phyloP scores from a whole-genome alignment of 2,113 vertebrate genomes.

The Maccullochella peelii region DNA sequence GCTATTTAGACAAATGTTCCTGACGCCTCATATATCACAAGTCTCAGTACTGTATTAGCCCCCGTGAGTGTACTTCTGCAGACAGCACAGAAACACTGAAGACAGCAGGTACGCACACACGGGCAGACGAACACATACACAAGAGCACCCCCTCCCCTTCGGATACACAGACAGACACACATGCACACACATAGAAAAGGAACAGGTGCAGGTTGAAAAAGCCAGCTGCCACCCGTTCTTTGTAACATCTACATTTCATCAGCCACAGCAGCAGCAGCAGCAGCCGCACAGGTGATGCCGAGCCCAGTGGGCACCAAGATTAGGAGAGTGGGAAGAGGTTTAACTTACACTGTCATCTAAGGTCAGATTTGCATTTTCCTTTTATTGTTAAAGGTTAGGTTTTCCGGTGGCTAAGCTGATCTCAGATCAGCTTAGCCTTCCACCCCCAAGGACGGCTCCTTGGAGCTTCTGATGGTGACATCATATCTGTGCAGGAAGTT shows the following conservation, averaged over 20 bases:
- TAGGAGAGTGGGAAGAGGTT: conserved; percentile 69
- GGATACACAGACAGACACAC: conserved; percentile 30
- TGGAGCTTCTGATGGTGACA: conserved; percentile 50
- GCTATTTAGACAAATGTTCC: conserved; percentile 69
- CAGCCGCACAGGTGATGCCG: conserved; percentile 62
- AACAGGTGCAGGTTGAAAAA: conserved; percentile 75
- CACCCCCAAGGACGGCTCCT: conserved; percentile 41
- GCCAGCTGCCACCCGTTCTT: conserved; percentile 71
- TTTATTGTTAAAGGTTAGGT: conserved; percentile 81
- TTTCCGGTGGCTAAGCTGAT: conserved; percentile 75
- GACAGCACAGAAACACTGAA: conserved; percentile 69
- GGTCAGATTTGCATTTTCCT: conserved; percentile 82
- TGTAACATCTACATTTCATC: conserved; percentile 80
- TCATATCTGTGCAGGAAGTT: conserved; percentile 46
- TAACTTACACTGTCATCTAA: conserved; percentile 76
- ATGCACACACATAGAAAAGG: conserved; percentile 33
- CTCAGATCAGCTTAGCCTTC: conserved; percentile 68
- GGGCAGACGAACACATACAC: conserved; percentile 26
- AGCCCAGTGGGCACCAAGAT: conserved; percentile 72
- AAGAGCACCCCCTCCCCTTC: neutral
- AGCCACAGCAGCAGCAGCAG: conserved; percentile 51
- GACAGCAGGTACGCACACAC: conserved; percentile 41
- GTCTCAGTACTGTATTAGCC: conserved; percentile 62
- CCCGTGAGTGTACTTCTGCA: conserved; percentile 61
- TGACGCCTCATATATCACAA: conserved; percentile 71